phyloP scores from a whole-genome alignment of 2,888 invertebrate genomes.

The Drosophila ochracea region DNA sequence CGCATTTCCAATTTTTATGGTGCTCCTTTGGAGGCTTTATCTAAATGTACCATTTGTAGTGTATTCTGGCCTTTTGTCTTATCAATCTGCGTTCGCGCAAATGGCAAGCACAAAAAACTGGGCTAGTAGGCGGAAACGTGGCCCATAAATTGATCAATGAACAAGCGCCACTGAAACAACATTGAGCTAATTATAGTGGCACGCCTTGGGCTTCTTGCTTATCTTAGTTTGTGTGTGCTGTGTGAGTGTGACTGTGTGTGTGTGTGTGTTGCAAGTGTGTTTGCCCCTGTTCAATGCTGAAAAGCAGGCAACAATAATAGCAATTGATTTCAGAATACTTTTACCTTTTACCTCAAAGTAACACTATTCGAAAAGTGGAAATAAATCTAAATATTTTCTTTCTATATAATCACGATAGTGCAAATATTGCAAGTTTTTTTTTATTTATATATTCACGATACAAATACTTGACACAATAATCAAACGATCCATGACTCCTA shows the following conservation, averaged over 20 bases:
- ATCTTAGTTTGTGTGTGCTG: slow-evolving; percentile 14
- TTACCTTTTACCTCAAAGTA: slow-evolving; percentile 1
- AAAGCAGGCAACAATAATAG: slow-evolving; percentile 66
- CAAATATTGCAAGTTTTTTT: neutral
- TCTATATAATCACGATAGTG: neutral
- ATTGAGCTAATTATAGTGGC: slow-evolving; percentile 70
- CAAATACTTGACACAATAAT: neutral
- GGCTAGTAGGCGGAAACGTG: slow-evolving; percentile 48
- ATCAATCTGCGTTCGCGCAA: slow-evolving; percentile 44
- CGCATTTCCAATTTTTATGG: slow-evolving; percentile 19
- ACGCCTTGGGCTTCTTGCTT: slow-evolving; percentile 62
- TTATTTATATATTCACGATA: neutral
- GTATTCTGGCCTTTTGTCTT: slow-evolving; percentile 30
- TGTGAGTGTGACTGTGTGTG: slow-evolving; percentile 10
- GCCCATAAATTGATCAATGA: slow-evolving; percentile 71
- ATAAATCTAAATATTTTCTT: slow-evolving; percentile 4
- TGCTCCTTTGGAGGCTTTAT: slow-evolving; percentile 31
- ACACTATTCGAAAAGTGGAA: slow-evolving; percentile 2
- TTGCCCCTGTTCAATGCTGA: slow-evolving; percentile 22
- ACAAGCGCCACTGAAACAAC: slow-evolving; percentile 26
- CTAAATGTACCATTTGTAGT: slow-evolving; percentile 52
- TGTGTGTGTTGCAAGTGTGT: slow-evolving; percentile 5
- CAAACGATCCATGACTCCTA: neutral
- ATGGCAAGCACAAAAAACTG: slow-evolving; percentile 41
- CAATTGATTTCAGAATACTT: slow-evolving; percentile 59